Conservation (phyloP, 1,140 invertebrate species). For the Lordiphosa clarofinis region DNA sequence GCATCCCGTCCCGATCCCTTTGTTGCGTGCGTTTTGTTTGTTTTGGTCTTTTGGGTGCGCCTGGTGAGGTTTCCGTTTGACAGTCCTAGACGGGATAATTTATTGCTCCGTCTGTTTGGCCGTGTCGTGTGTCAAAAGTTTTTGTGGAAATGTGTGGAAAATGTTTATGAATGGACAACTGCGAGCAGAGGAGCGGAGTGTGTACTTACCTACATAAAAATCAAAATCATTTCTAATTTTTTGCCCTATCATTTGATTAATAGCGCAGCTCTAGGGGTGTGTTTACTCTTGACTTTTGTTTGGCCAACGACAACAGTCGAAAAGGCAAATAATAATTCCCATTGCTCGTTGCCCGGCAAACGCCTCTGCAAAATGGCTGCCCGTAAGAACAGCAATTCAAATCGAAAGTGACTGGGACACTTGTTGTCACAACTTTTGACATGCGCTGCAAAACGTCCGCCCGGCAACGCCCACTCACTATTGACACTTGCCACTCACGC, state of each 20-base stretch:
- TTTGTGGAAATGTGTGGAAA: conserved; percentile 59
- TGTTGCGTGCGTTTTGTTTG: conserved; percentile 61
- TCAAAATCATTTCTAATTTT: conserved; percentile 65
- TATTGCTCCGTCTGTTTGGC: conserved; percentile 60
- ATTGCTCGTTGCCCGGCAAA: conserved; percentile 39
- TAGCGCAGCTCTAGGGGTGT: conserved; percentile 48
- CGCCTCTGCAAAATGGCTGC: conserved; percentile 64
- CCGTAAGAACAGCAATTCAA: neutral
- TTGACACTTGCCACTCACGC: conserved; percentile 72
- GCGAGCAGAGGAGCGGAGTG: conserved; percentile 16
- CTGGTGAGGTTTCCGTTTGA: conserved; percentile 34
- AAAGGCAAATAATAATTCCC: conserved; percentile 38
- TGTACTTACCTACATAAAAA: conserved; percentile 46
- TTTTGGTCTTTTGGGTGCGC: conserved; percentile 47
- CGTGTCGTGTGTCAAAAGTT: conserved; percentile 76
- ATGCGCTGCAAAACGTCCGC: conserved; percentile 46
- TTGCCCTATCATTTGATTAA: conserved; percentile 57
- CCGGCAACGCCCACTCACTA: conserved; percentile 57
- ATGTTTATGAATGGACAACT: conserved; percentile 71
- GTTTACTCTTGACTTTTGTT: conserved; percentile 65
- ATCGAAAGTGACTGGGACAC: conserved; percentile 44
- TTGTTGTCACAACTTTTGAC: conserved; percentile 69
- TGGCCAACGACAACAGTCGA: conserved; percentile 36
- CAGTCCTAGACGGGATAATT: conserved; percentile 58
- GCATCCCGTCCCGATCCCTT: conserved; percentile 32